Percentiles rank a stretch among this genome's conserved stretches.
These are phyloP conservation scores for Nemopilema nomurai DNA, from an alignment of 30 jellyfish, hydroid and myxozoan genomes.

Conservation along the genomic window DNA sequence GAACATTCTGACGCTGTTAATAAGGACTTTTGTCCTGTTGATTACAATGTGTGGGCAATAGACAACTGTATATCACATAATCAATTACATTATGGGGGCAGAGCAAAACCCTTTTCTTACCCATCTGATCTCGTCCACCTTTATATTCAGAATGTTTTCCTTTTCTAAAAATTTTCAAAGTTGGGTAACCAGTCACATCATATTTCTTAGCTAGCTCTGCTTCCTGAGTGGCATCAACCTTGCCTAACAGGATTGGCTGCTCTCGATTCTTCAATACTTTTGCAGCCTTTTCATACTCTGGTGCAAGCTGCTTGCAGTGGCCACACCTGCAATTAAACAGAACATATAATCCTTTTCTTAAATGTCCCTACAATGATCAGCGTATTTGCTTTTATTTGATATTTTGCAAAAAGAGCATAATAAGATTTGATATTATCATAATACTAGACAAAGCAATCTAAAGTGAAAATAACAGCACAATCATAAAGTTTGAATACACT, in stretches of 20 bases:
- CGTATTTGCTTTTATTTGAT: too few relatives aligned
- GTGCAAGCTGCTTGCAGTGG: slow-evolving; percentile 94
- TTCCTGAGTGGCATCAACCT: slow-evolving; percentile 96
- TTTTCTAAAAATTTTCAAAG: slow-evolving; percentile 82
- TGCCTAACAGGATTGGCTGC: slow-evolving; percentile 81
- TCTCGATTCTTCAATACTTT: slow-evolving; percentile 62
- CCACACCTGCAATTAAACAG: slow-evolving; percentile 81
- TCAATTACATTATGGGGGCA: too few relatives aligned
- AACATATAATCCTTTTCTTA: too few relatives aligned
- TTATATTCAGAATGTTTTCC: slow-evolving; percentile 93
- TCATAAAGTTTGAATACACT: background rate
- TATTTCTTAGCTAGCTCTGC: slow-evolving; percentile 76
- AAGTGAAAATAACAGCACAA: background rate
- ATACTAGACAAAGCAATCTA: background rate
- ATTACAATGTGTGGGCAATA: too few relatives aligned
- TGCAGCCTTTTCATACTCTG: slow-evolving; percentile 99
- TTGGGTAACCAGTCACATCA: slow-evolving; percentile 95
- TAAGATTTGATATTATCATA: too few relatives aligned
- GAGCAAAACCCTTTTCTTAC: slow-evolving; percentile 37
- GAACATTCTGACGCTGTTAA: too few relatives aligned
- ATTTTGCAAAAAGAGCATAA: too few relatives aligned
- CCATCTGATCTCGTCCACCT: slow-evolving; percentile 95
- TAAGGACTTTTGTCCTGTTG: too few relatives aligned
- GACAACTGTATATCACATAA: too few relatives aligned
- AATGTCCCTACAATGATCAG: too few relatives aligned